A percentile compares a stretch with the other conserved stretches of the same genome.
These are phyloP conservation scores for Balaeniceps rex DNA, from an alignment of 2,113 vertebrate genomes.

Conservation along the genomic window DNA sequence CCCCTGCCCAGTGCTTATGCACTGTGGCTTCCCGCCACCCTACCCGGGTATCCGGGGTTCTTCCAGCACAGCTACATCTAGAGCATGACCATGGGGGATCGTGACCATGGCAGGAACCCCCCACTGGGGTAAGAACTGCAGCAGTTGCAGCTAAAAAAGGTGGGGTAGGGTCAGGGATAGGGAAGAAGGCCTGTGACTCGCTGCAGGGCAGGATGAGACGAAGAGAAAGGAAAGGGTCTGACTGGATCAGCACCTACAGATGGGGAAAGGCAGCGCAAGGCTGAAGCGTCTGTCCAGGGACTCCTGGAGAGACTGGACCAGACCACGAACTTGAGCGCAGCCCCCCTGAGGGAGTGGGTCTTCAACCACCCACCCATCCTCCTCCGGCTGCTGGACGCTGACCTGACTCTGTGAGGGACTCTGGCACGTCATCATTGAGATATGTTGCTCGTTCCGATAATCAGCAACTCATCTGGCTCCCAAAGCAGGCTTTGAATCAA, in stretches of 20 bases:
- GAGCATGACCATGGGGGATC: rapidly evolving
- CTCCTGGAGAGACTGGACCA: not conserved
- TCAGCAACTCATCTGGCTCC: not conserved
- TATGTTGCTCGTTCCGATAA: not conserved
- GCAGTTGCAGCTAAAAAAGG: not conserved
- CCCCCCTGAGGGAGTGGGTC: no score
- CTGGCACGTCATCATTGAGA: rapidly evolving
- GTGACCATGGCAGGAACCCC: not conserved
- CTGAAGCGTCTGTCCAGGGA: not conserved
- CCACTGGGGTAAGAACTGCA: not conserved
- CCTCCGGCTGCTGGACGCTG: not conserved
- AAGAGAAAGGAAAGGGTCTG: not conserved
- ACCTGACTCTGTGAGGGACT: not conserved
- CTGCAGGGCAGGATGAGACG: not conserved
- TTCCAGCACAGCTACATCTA: not conserved
- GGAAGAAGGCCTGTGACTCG: not conserved
- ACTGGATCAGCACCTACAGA: rapidly evolving
- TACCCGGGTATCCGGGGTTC: not conserved
- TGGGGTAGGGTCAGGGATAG: not conserved
- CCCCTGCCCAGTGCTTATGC: no score
- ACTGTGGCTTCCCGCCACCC: not conserved
- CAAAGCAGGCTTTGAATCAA: not conserved
- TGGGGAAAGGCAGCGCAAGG: not conserved
- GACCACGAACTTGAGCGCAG: not conserved
- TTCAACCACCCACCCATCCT: not conserved